Conservation (phyloP, 1,140 invertebrate species). For the Dendroctonus valens region DNA sequence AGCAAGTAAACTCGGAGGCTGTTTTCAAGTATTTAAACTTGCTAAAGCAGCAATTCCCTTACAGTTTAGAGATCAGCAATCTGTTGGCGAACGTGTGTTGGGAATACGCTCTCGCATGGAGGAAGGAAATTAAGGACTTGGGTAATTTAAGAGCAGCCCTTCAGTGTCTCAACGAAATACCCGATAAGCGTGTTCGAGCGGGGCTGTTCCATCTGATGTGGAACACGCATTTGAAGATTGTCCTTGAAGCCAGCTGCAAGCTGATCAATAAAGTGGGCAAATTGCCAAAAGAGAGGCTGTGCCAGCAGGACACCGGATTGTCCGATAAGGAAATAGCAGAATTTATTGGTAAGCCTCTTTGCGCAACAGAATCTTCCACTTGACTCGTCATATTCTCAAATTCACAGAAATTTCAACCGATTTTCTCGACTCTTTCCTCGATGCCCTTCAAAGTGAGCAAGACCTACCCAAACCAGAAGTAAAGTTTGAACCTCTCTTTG, state of each 20-base stretch:
- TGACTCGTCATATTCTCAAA: slow-evolving; percentile 2
- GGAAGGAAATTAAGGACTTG: slow-evolving; percentile 71
- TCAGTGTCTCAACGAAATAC: slow-evolving; percentile 61
- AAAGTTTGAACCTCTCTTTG: slow-evolving; percentile 68
- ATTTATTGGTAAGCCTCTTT: slow-evolving; percentile 59
- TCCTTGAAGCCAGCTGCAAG: slow-evolving; percentile 69
- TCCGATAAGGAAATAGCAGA: slow-evolving; percentile 64
- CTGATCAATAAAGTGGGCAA: slow-evolving; percentile 88
- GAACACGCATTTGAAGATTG: slow-evolving; percentile 78
- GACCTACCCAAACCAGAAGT: slow-evolving; percentile 54
- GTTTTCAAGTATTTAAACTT: slow-evolving; percentile 61
- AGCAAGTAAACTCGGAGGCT: slow-evolving; percentile 48
- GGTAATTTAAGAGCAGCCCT: slow-evolving; percentile 64
- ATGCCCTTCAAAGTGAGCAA: slow-evolving; percentile 55
- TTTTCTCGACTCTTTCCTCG: slow-evolving; percentile 76
- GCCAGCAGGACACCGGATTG: slow-evolving; percentile 71
- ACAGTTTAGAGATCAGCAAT: slow-evolving; percentile 76
- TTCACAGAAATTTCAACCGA: slow-evolving; percentile 55
- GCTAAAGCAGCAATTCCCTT: slow-evolving; percentile 75
- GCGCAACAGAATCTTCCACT: neutral
- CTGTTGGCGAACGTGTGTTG: slow-evolving; percentile 83
- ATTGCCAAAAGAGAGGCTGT: slow-evolving; percentile 80
- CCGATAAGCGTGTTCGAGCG: slow-evolving; percentile 62
- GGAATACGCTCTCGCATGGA: slow-evolving; percentile 86
- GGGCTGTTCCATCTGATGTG: slow-evolving; percentile 80